Base-by-base conservation (phyloP, 1,140 invertebrate genomes). In the Diorhabda sublineata region DNA sequence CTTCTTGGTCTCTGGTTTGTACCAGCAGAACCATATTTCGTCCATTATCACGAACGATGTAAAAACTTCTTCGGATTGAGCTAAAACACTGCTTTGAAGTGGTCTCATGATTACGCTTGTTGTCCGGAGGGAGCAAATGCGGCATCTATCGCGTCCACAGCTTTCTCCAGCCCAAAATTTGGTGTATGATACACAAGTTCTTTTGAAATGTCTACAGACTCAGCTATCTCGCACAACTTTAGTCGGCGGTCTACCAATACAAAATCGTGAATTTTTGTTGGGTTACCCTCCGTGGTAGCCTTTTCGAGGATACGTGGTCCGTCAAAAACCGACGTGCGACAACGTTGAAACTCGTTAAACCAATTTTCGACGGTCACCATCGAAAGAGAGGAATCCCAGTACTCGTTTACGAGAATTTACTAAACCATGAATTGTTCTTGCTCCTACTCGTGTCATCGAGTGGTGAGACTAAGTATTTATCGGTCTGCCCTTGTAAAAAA, bases 151-250 rank as follows among this genome's bases (percentile, higher is more conserved):
- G 45, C 45, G 8, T 9, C 8, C 1, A 52, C 45, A 52, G 45
- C 45, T 52, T 52, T 52, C 2, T 52, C 8, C 5, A 6, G 45
- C 45, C 1, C 45, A 52, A 52, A 52, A 52, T 6, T 6, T 52
- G 1, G 45, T 5, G 8, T 52, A 52, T 52, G 45, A 52, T 9
- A 5, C 8, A 52, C 5, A 52, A 6, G 45, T 5, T 52, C 45
- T 52, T 52, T 52, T 5, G 45, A 52, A 9, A 52, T 52, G 45
- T 52, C 45, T 52, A 52, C 45, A 6, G 45, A 6, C 45, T 52
- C 45, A 52, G 45, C 45, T 52, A 52, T 52, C 45, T 52, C 45
- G 45, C 45, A 52, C 45, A 52, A 52, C 45, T 52, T 52, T 52
- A 52, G 8, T 52, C 45, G 45, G 45, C 45, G 45, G 45, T 52